phyloP scores from a whole-genome alignment of 2,113 vertebrate genomes.

The Corydoras maculifer region DNA sequence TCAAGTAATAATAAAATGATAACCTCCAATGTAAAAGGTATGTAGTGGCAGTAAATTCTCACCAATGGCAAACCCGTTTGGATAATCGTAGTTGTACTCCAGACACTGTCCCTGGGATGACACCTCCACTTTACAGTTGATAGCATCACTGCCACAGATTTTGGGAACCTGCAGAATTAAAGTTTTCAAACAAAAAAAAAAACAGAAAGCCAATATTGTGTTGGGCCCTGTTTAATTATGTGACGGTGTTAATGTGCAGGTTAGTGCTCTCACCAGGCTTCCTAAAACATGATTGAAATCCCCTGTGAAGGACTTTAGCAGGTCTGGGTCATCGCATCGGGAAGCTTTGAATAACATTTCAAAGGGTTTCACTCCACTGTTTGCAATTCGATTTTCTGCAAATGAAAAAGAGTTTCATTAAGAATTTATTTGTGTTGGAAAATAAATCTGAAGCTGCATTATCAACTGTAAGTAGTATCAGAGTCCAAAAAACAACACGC shows the following conservation, averaged over 20 bases:
- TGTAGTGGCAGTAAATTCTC: conserved; percentile 5
- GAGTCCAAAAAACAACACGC: too few species aligned
- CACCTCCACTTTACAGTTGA: conserved; percentile 87
- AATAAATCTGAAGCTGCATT: background rate
- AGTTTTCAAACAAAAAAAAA: conserved; percentile 11
- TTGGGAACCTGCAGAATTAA: conserved; percentile 76
- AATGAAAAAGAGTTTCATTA: conserved; percentile 40
- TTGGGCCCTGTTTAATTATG: conserved; percentile 58
- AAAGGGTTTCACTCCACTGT: conserved; percentile 92
- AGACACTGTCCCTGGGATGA: conserved; percentile 84
- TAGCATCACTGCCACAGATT: conserved; percentile 80
- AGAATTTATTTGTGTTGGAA: background rate
- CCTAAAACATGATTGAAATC: conserved; percentile 82
- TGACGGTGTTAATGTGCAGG: conserved; percentile 13
- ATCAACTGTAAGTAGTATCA: too few species aligned
- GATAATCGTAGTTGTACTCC: conserved; percentile 96
- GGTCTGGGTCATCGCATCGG: conserved; percentile 78
- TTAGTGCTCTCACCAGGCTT: conserved; percentile 73
- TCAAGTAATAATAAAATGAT: too few species aligned
- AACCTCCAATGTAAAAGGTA: too few species aligned
- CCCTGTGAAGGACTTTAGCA: conserved; percentile 81
- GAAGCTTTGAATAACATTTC: conserved; percentile 94
- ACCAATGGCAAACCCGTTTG: conserved; percentile 97
- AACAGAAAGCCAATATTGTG: background rate
- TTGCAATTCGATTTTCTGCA: conserved; percentile 89